Evolutionary conservation across 2,888 invertebrate species (phyloP), one percentile per base, ranked within the genome.

Genomic region (Archips xylosteana): DNA sequence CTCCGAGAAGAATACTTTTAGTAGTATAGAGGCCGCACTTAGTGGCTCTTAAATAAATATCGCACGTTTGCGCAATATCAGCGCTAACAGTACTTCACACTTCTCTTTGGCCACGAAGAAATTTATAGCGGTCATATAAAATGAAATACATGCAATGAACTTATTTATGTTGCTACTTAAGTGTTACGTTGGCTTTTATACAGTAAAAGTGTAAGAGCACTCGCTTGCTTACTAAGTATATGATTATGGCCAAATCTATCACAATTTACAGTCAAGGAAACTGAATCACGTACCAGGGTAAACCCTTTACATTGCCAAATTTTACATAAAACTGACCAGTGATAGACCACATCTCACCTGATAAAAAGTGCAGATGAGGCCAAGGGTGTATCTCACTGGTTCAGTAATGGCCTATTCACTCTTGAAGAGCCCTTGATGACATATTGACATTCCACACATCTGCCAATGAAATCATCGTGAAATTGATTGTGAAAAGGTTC

Each of bases 31-130:
- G 15, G 59, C 78, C 79, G 82, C 82, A 82, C 87, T 87, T 86
- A 83, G 83, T 82, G 83, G 81, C 85, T 87, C 90, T 90, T 94
- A 92, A 94, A 94, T 94, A 94, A 94, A 94, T 94, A 94, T 85
- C 86, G 85, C 91, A 90, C 92, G 90, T 91, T 91, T 91, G 87
- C 81, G 87, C 88, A 83, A 87, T 89, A 91, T 91, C 87, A 89
- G 88, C 84, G 80, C 87, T 87, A 89, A 93, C 92, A 92, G 88
- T 89, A 88, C 89, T 92, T 91, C 88, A 93, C 93, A 92, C 94
- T 94, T 87, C 90, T 87, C 88, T 84, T 81, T 79, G 79, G 80
- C 81, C 78, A 78, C 82, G 75, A 78, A 75, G 82, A 85, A 84
- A 89, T 91, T 90, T 92, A 92, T 92, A 80, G 87, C 83, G 80